Base-by-base conservation (phyloP, 2,113 vertebrate genomes). In the Lutjanus erythropterus region DNA sequence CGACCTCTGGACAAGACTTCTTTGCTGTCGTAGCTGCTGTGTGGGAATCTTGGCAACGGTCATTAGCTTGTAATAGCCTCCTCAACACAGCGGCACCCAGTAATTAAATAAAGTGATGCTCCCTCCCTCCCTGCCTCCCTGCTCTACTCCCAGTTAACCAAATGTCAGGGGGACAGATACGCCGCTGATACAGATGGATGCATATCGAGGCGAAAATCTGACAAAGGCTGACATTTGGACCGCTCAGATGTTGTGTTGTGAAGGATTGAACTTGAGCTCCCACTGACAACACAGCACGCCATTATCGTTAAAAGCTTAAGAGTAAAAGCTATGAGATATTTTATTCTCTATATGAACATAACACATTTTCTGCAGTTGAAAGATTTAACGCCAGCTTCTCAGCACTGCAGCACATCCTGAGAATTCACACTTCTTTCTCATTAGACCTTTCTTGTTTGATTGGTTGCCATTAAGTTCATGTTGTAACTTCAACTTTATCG, bases 91-190 rank as follows among this genome's bases (percentile, higher is more conserved):
- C 37, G 27, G 55, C 72, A 75, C 23, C 21, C 16, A 21, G 55
- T 86, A 72, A 86, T 86, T 89, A 49, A 73, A 84, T 81, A 56
- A 76, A 75, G 73, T 35, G 31, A 41, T 44, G 56, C 31, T 64
- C 37, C 55, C 56, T 37, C 59, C 4, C 33, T 35, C 33, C 7
- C 37, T 39, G 2, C 53, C n/a, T 65, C 52, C 18, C 42, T 31
- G 27, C 39, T 65, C 16, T 52, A 15, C 62, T 67, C 76, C 42
- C 59, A 29, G 64, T 67, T 72, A 65, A 71, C 79, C 67, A 81
- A 67, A 81, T 74, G 77, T 64, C 66, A 76, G 67, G 59, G 46
- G 65, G 19, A 12, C 37, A 59, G 50, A 66, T 50, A 9, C 25
- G 44, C 46, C 18, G 39, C 16, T 4, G 39, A 52, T 52, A 62